Base-by-base conservation (phyloP, 1,140 invertebrate genomes). In the Helicoverpa armigera region DNA sequence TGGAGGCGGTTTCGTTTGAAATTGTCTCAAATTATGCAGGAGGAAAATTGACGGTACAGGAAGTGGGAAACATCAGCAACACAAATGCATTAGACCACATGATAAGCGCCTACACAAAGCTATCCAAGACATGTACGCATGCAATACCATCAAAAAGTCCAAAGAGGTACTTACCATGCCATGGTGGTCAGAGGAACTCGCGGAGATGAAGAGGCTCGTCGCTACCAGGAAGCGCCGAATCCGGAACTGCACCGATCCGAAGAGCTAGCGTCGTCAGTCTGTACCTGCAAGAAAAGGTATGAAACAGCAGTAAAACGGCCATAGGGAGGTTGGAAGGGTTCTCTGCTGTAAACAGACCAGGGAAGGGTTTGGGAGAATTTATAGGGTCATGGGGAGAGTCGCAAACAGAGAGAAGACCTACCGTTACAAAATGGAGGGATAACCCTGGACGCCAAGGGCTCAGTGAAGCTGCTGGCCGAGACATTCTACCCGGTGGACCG, bases 281-380 rank as follows among this genome's bases (percentile, higher is more conserved):
- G 48, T 84, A 84, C 48, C 48, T 82, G 14, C 2, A 80, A 50
- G 69, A 58, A 43, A 82, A 82, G 65, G 72, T 84, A 84, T 51
- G 74, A 82, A 16, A 18, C 3, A 35, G 3, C 29, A 11, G 60
- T 35, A 63, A 13, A 29, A 35, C 51, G 5, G 74, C 29, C 0
- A 80, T 48, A 23, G 18, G 7, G 1, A 72, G 13, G 81, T 50
- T 82, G 81, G 81, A 82, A 82, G 63, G 54, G 53, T 2, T 82
- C n/a, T 82, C 51, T 79, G 76, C 12, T 13, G 1, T 0, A 79
- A 16, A 48, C 82, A 83, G 31, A 31, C 73, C 9, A 77, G 29
- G 12, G 82, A 83, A 29, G 73, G 1, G 2, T 83, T 9, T 83
- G 82, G 82, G 74, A 80, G 79, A 1, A 78, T 83, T 12, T 83